Evolutionary conservation across 1,140 invertebrate species (phyloP), one percentile per base, ranked within the genome.

Genomic region (Dendroctonus ponderosae): DNA sequence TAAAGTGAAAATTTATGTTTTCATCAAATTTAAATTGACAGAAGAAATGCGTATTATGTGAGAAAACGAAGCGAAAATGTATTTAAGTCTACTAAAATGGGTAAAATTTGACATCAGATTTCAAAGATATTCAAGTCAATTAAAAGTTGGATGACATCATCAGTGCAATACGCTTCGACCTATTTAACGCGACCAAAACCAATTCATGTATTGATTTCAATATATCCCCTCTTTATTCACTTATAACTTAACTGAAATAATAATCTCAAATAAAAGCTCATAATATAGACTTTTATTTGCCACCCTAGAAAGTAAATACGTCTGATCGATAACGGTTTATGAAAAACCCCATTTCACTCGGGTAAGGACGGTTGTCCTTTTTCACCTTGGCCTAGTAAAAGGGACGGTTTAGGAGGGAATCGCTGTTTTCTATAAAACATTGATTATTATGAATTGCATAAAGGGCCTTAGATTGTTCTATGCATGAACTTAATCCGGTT

Each of bases 401-500:
- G 8, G 53, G 40, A 5, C 42, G 54, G 9, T 42, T 43, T 12
- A 42, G n/a, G 11, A 5, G 6, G 14, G 5, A 54, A 6, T 5
- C 7, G 37, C 37, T 54, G 5, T 37, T 7, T 57, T 57, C 26
- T 54, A 5, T 42, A 42, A 57, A 57, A 37, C 54, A 5, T 5
- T 41, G 4, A 11, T 2, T 5, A 11, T 42, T 57, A 57, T 6
- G 56, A 59, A 46, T 7, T 59, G 56, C 56, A 59, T 59, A 59
- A 15, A 59, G 48, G 8, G 41, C 5, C 12, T 14, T 59, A 37
- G 56, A 59, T 59, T 59, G 42, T 59, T 59, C 56, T 59, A 44
- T 44, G 48, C 48, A 37, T 12, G 9, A 26, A 59, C 68, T 70
- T 70, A 66, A 41, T 68, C 65, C 50, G 42, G 59, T 71, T 69